Evolutionary conservation across 2,797 vertebrate species (phyloP), one percentile per base, ranked within the genome.

Genomic region (Cirrhinus molitorella): DNA sequence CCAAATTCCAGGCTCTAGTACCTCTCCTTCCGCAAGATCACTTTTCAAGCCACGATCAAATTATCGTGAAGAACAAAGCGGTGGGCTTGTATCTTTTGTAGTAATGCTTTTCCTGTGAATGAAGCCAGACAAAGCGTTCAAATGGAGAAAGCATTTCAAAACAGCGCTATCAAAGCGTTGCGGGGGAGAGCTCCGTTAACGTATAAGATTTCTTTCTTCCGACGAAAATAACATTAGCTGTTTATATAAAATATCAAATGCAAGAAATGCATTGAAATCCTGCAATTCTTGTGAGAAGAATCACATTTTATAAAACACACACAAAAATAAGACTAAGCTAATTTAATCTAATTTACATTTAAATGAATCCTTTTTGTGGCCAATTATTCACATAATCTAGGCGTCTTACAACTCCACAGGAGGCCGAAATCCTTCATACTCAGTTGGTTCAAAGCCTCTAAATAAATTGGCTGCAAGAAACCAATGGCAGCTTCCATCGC

Each of bases 21-120:
- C 88, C 87, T 85, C 88, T 92, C 85, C 65, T 68, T 90, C 73
- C 87, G 79, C 88, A 86, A 91, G 93, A 93, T 94, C 92, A 86
- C 91, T 92, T 94, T 94, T 91, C 92, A 93, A 91, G 87, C 89
- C n/a, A 76, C 37, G 89, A 95, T 94, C 93, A 93, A 94, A 92
- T 94, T 92, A 93, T 92, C 89, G 88, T 91, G 89, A 85, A n/a
- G 90, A 93, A 94, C 92, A 94, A 93, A 94, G 91, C 88, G 87
- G 83, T 92, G 91, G 92, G 91, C 90, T 89, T 84, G 91, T 90
- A 91, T 91, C 93, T 91, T 92, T 89, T 88, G 87, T 88, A 91
- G 90, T 92, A 88, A 91, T 93, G 92, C 90, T 90, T 92, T 88
- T 89, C 90, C 89, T 90, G 86, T 89, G 89, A 90, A 90, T 92